Conservation (phyloP, 2,888 invertebrate species). For the Drosophila setosimentum region DNA sequence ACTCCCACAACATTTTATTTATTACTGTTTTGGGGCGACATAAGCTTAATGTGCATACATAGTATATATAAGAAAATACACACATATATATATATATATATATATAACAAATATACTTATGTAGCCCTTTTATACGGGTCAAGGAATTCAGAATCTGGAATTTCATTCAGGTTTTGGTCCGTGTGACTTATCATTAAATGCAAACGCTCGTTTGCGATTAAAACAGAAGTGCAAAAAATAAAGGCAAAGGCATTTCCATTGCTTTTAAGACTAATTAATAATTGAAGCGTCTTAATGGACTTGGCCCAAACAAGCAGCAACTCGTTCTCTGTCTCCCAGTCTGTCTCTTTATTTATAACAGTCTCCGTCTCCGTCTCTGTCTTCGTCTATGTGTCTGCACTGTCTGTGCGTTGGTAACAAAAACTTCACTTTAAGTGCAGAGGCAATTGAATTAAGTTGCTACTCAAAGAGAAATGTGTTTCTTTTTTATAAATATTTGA, state of each 20-base stretch:
- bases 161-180: conserved; percentile 11
- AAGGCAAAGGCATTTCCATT: conserved; percentile 52
- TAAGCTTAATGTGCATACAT: conserved; percentile 1
- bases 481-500: conserved; percentile 61
- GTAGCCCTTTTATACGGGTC: conserved; percentile 10
- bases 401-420: conserved; percentile 39
- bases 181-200: conserved; percentile 74
- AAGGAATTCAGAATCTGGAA: conserved; percentile 9
- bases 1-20: conserved; percentile 34
- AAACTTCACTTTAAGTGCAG: conserved; percentile 74
- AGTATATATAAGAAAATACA: background rate
- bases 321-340: conserved; percentile 42
- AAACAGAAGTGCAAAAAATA: conserved; percentile 50
- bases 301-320: conserved; percentile 54
- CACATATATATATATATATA: background rate
- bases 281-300: conserved; percentile 79
- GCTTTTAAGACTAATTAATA: conserved; percentile 79
- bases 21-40: conserved; percentile 22
- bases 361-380: conserved; percentile 3
- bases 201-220: conserved; percentile 68
- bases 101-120: conserved; percentile 1
- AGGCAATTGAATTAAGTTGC: conserved; percentile 75
- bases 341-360: conserved; percentile 4
- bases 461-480: conserved; percentile 65
- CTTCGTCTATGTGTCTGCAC: conserved; percentile 9